Base-by-base conservation (phyloP, 2,888 invertebrate genomes). In the Microctonus hyperodae region DNA sequence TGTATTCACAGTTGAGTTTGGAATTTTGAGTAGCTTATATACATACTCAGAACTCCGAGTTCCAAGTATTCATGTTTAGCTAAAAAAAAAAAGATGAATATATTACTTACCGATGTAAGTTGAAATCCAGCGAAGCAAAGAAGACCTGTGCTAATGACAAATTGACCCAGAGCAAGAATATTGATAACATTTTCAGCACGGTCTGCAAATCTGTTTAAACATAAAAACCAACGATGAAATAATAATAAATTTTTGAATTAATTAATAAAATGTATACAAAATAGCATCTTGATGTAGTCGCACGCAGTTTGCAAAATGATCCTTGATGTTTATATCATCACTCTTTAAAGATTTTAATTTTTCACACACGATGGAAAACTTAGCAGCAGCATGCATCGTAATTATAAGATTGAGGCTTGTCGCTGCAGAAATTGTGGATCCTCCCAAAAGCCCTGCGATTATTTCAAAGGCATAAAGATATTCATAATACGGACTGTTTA, bases 81-180 rank as follows among this genome's bases (percentile, higher is more conserved):
- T n/a, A n/a, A n/a, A n/a, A n/a, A n/a, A n/a, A n/a, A n/a, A n/a
- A n/a, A n/a, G n/a, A n/a, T n/a, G n/a, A n/a, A n/a, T n/a, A n/a
- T 0, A n/a, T 48, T 25, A 74, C 76, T 28, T 68, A 82, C 82
- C 75, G 76, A 69, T 1, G 78, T 76, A 50, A 82, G 65, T 70
- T 81, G 81, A 56, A 82, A 80, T 68, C 81, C 82, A 20, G 77
- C 78, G 64, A 77, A 80, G 65, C 82, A 82, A 7, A 82, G 61
- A 59, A 81, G 64, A 0, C 75, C 79, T 5, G 76, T 81, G 64
- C 82, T 81, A 59, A 78, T 71, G 7, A 81, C 33, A 65, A 81
- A 79, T 64, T 82, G 82, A 7, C 75, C 78, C 31, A 82, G 73
- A n/a, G 76, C 78, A 48, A 82, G 64, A 7, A 79, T 44, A 60